phyloP scores from a whole-genome alignment of 2,888 invertebrate genomes.

The Lepidocyrtinus sp. region DNA sequence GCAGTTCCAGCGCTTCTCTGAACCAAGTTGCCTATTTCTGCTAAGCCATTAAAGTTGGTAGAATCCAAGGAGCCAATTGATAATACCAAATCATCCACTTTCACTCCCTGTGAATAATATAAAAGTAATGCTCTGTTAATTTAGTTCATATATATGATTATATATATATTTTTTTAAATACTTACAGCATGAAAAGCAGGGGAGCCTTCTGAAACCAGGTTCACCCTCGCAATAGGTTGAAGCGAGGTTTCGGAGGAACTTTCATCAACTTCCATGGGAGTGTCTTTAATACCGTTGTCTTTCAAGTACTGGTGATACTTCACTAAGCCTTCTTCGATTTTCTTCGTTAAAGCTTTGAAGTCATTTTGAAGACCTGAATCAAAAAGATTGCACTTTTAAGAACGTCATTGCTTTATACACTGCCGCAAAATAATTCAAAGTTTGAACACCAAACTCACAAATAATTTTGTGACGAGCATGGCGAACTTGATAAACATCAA shows the following conservation, averaged over 20 bases:
- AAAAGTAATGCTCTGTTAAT: not conserved
- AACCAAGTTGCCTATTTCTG: constrained; percentile 81
- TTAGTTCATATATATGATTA: not conserved
- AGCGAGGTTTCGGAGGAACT: not conserved
- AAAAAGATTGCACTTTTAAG: constrained; percentile 66
- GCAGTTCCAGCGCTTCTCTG: constrained; percentile 72
- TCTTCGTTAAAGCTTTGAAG: constrained; percentile 85
- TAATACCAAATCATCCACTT: constrained; percentile 80
- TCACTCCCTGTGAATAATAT: constrained; percentile 77
- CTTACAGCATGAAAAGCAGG: constrained; percentile 88
- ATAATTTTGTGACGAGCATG: constrained; percentile 90
- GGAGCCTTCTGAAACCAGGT: constrained; percentile 82
- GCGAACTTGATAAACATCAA: constrained; percentile 93
- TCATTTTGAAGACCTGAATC: constrained; percentile 88
- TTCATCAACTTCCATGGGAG: constrained; percentile 50
- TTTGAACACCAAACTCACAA: constrained; percentile 77
- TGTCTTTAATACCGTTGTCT: constrained; percentile 47
- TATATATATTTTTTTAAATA: constrained; percentile 41
- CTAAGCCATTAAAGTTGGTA: constrained; percentile 80
- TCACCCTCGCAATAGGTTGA: constrained; percentile 80
- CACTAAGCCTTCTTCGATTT: constrained; percentile 85
- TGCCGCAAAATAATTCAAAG: not conserved
- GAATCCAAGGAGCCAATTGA: constrained; percentile 85
- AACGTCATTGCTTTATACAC: constrained; percentile 70
- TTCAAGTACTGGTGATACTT: constrained; percentile 76